Conservation (phyloP, 2,113 vertebrate species). For the Strix uralensis region DNA sequence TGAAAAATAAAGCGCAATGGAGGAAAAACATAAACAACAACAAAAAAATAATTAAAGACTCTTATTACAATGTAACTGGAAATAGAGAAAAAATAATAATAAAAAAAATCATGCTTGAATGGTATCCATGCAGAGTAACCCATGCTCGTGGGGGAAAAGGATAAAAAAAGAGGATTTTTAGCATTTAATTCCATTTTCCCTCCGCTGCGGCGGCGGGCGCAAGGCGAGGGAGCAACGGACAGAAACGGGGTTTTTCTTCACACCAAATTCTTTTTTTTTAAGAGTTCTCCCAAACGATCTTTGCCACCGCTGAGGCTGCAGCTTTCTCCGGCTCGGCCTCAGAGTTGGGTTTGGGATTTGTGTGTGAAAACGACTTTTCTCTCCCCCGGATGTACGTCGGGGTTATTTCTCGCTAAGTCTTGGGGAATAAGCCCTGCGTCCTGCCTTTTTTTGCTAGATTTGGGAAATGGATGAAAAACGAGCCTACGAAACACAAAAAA, state of each 20-base stretch:
- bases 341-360: too few species aligned
- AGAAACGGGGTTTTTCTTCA: background rate
- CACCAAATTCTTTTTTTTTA: too few species aligned
- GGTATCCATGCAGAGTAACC: background rate
- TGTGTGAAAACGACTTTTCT: too few species aligned
- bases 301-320: too few species aligned
- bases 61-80: background rate
- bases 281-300: too few species aligned
- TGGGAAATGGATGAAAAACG: background rate
- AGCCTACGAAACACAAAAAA: background rate
- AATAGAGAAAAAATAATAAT: background rate
- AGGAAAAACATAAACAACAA: background rate
- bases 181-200: background rate
- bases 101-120: background rate
- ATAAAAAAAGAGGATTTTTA: background rate
- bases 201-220: background rate
- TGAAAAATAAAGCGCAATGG: background rate
- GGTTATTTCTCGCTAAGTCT: too few species aligned
- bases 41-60: background rate
- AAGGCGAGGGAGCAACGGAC: background rate
- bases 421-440: background rate
- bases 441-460: background rate
- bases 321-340: too few species aligned
- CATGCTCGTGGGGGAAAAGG: background rate
- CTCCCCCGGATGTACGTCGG: too few species aligned